Base-by-base conservation (phyloP, 2,888 invertebrate genomes). In the Ormyrus nitidulus region DNA sequence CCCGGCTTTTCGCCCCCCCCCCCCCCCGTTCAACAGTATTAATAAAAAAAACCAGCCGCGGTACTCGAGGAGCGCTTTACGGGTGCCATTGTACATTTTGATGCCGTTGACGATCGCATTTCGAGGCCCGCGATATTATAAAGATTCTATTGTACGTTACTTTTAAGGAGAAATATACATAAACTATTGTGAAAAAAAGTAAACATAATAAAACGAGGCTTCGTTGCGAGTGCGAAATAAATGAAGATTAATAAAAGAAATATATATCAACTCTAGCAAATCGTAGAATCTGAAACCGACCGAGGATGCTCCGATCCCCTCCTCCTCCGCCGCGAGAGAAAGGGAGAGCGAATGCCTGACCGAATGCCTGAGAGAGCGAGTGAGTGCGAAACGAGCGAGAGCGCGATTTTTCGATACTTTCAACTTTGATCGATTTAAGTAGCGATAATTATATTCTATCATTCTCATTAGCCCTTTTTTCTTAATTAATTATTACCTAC, bases 191-290 rank as follows among this genome's bases (percentile, higher is more conserved):
- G 34, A 68, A 76, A 34, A 34, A 34, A 34, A 34, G 34, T 34
- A 34, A 34, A 34, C 34, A 34, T 34, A 34, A 34, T 69, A 34
- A 10, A 73, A 54, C 19, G 68, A 72, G 66, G 58, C 64, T 77
- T 71, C 65, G 58, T 71, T 58, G 46, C 53, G 65, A 69, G 54
- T 19, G 19, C 62, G n/a, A 9, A 70, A 70, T 19, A 71, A 77
- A 77, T 46, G 68, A 76, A n/a, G 61, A 77, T 13, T n/a, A 58
- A 34, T 48, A 54, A 54, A 59, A 19, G 19, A 19, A 59, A 68
- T 64, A 62, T 61, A 69, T 77, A 77, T 69, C 70, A 70, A 62
- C 56, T 68, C 11, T 75, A 68, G 74, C 13, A 53, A 75, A 46
- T 68, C n/a, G 19, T 68, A 75, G 68, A 19, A 19, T 56, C 65